Base-by-base conservation (phyloP, 2,113 vertebrate genomes). In the Eclectus roratus region DNA sequence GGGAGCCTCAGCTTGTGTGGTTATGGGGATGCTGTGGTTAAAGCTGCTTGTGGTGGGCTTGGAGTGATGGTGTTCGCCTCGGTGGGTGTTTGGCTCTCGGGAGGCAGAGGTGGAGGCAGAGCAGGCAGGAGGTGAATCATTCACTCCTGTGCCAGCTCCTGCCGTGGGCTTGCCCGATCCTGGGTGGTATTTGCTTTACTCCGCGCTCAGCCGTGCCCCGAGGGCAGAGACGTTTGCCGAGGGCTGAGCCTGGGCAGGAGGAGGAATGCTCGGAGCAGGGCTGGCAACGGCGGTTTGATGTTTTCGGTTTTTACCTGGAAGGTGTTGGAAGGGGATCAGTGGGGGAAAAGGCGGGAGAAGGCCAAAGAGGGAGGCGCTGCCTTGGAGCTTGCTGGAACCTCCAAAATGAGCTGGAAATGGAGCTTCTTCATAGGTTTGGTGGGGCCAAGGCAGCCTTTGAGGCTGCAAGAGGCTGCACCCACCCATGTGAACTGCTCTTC, bases 101-200 rank as follows among this genome's bases (percentile, higher is more conserved):
- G 69, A 78, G 68, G 91, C 63, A n/a, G 74, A 2, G 73, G n/a
- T 23, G 31, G 2, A 23, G 84, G 76, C 53, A 63, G 80, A 68
- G 68, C 29, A 1, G 56, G 91, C 82, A 88, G 79, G 90, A 87
- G 66, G 71, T 91, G 94, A 96, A 65, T 97, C 96, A 96, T 73
- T 63, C 0, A 0, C 53, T 91, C 41, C 2, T 1, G 16, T 82
- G 90, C 85, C 63, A 52, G 74, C 2, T 8, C 68, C 82, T 31
- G 68, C 66, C 13, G 10, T 88, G 92, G 94, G 76, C 94, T 88
- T 97, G 96, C 63, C 92, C 61, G 53, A 83, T 82, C 88, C 58
- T 93, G 95, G 94, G 95, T 91, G 95, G 94, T 93, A 94, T 95
- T 89, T 18, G 47, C 58, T 91, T 85, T 80, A 65, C 77, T 91